These are phyloP conservation scores for Melanotaenia parkinsoni DNA, from an alignment of 2,797 vertebrate genomes.

Conservation along the genomic window DNA sequence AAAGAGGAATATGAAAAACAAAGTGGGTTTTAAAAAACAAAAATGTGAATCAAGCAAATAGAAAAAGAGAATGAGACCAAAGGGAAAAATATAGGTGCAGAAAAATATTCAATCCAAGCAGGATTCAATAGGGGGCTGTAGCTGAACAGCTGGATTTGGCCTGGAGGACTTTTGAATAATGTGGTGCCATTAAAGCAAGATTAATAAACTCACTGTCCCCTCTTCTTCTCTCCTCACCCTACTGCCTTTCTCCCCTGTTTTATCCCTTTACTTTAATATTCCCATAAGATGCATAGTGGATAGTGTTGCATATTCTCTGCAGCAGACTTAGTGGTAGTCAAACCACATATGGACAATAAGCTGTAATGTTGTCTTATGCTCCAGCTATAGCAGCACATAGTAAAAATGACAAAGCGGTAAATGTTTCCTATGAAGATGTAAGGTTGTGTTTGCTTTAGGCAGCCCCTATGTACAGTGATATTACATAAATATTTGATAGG, in stretches of 20 bases:
- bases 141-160: constrained; percentile 73
- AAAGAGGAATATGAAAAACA: constrained; percentile 10
- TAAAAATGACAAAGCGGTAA: constrained; percentile 69
- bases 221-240: constrained; percentile 39
- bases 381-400: constrained; percentile 31
- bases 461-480: constrained; percentile 44
- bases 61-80: constrained; percentile 44
- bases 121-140: constrained; percentile 4
- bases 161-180: constrained; percentile 75
- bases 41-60: constrained; percentile 30
- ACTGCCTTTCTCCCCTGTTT: constrained; percentile 32
- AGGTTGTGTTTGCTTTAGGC: constrained; percentile 55
- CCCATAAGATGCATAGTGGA: constrained; percentile 51
- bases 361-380: constrained; percentile 29
- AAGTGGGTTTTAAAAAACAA: constrained; percentile 49
- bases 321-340: constrained; percentile 51
- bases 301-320: constrained; percentile 44
- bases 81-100: constrained; percentile 26
- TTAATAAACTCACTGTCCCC: constrained; percentile 64
- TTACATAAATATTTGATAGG: constrained; percentile 75
- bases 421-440: constrained; percentile 54
- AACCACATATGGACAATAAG: constrained; percentile 63
- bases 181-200: constrained; percentile 68
- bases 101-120: constrained; percentile 44
- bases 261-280: constrained; percentile 66